Conservation (phyloP, 2,113 vertebrate species). For the Vidua chalybeata region DNA sequence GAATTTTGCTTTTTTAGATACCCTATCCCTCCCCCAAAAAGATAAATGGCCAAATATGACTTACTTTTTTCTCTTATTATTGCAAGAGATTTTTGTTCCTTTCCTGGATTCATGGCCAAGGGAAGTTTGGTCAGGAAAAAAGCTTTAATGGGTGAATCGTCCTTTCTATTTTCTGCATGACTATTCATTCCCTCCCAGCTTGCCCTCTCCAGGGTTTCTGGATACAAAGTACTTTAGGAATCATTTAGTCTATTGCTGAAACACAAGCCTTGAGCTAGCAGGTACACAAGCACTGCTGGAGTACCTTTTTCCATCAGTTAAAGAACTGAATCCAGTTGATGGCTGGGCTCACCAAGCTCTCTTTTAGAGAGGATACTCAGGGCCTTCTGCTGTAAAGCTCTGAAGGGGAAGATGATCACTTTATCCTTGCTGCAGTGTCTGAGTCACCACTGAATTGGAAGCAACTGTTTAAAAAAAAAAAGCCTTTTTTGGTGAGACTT, state of each 20-base stretch:
- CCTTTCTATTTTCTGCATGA: neutral
- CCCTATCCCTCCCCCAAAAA: neutral
- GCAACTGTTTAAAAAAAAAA: neutral
- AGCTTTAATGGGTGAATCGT: neutral
- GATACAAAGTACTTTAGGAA: neutral
- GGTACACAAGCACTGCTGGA: neutral
- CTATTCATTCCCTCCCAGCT: neutral
- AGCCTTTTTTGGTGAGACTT: conserved; percentile 30
- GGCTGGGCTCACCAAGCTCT: neutral
- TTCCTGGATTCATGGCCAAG: neutral
- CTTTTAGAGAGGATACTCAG: neutral
- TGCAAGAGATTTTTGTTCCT: neutral
- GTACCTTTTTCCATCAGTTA: neutral
- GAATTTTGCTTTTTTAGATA: neutral
- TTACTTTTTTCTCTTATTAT: neutral
- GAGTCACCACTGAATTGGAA: conserved; percentile 63
- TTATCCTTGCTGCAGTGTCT: conserved; percentile 59
- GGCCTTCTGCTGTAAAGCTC: neutral
- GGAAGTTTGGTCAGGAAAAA: neutral
- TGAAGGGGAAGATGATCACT: conserved; percentile 26
- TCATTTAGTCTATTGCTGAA: neutral
- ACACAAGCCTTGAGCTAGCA: neutral
- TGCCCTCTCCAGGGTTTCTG: neutral
- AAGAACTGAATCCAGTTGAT: neutral
- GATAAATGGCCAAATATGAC: neutral